A percentile compares a stretch with the other conserved stretches of the same genome.
These are phyloP conservation scores for Boulengeromyrus knoepffleri DNA, from an alignment of 2,113 vertebrate species.

Conservation along the genomic window DNA sequence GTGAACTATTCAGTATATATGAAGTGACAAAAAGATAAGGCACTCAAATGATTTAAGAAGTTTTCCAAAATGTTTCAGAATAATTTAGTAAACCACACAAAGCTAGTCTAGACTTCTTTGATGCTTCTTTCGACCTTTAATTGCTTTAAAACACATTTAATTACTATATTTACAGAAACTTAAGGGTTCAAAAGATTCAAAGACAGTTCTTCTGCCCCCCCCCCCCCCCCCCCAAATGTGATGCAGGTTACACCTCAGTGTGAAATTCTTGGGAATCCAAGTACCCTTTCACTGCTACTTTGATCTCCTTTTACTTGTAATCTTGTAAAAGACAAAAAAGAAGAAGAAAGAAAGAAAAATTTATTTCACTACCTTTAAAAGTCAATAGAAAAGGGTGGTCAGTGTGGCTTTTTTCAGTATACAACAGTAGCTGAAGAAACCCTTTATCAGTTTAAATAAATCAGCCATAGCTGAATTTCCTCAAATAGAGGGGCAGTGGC, in stretches of 20 bases:
- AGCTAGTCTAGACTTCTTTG: conserved; percentile 8
- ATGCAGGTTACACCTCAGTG: conserved; percentile 53
- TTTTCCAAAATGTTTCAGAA: conserved; percentile 39
- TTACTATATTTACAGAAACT: conserved; percentile 41
- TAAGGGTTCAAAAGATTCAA: conserved; percentile 47
- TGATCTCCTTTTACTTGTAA: conserved; percentile 58
- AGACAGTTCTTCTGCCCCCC: conserved; percentile 41
- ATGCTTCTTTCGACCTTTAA: conserved; percentile 38
- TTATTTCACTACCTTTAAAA: conserved; percentile 42
- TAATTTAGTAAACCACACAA: background rate
- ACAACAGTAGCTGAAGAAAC: conserved; percentile 3
- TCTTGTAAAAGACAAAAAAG: conserved; percentile 55
- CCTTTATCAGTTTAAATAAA: background rate
- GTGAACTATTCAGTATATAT: conserved; percentile 12
- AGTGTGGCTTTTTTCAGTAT: background rate
- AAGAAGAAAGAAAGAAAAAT: conserved; percentile 33
- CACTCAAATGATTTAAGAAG: conserved; percentile 28
- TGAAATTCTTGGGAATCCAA: conserved; percentile 55
- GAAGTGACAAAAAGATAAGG: conserved; percentile 26
- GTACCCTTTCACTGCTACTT: conserved; percentile 53
- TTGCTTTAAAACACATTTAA: conserved; percentile 42
- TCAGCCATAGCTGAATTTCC: conserved; percentile 2
- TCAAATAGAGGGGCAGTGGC: background rate
- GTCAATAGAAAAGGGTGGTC: conserved; percentile 31
- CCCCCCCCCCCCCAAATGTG: conserved; percentile 37